Evolutionary conservation across 2,797 vertebrate species (phyloP).

Genomic region (Micromesistius poutassou): DNA sequence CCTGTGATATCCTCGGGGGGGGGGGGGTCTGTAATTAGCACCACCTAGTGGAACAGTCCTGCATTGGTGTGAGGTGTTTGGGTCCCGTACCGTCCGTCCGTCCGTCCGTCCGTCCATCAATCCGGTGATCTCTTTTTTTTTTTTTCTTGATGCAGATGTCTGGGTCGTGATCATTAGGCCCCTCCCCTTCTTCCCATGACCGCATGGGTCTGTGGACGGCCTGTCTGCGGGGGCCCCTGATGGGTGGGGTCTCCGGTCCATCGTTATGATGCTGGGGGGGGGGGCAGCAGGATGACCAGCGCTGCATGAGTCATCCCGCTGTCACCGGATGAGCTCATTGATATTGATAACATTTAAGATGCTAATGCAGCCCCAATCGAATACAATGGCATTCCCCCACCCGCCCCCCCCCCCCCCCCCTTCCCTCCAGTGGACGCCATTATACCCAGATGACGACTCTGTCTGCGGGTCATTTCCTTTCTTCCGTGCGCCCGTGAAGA

Average conservation of each 20-base stretch:
- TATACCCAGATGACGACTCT: not conserved
- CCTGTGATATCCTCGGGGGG: too few species aligned
- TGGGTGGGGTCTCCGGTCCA: not conserved
- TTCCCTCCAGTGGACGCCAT: not conserved
- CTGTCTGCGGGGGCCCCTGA: not conserved
- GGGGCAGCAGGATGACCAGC: not conserved
- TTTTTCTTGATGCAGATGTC: not conserved
- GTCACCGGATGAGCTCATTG: conserved; percentile 10
- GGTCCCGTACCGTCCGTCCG: too few species aligned
- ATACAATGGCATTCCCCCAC: conserved; percentile 7
- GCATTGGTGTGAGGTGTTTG: too few species aligned
- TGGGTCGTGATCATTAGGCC: not conserved
- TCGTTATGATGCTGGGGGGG: conserved; percentile 11
- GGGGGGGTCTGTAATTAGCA: too few species aligned
- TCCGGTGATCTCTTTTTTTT: too few species aligned
- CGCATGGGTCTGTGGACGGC: not conserved
- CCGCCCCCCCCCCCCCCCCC: not conserved
- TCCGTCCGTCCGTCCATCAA: too few species aligned
- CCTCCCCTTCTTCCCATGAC: not conserved
- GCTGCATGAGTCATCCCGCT: conserved; percentile 34
- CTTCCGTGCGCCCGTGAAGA: not conserved
- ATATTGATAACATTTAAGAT: not conserved
- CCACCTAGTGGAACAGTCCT: too few species aligned
- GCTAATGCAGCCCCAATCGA: conserved; percentile 5
- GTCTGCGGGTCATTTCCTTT: not conserved